A percentile compares a stretch with the other conserved stretches of the same genome.
Conservation (phyloP, 2,113 vertebrate genomes). For the Engystomops pustulosus region DNA sequence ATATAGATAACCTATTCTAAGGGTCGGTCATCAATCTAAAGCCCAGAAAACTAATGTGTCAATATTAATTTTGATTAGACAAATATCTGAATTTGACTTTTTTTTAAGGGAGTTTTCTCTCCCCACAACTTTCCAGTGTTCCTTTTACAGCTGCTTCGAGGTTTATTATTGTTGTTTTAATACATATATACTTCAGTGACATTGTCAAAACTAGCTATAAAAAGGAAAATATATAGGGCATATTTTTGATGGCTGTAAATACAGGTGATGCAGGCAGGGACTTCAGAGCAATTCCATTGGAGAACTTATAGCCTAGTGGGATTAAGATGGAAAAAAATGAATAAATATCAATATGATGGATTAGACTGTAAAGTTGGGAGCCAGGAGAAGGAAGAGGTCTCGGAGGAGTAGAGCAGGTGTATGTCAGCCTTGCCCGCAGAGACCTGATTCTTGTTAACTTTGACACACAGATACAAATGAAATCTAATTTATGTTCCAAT, state of each 20-base stretch:
- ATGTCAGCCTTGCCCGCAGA: slow-evolving; percentile 23
- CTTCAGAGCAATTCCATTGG: neutral
- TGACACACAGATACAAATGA: slow-evolving; percentile 54
- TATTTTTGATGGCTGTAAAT: slow-evolving; percentile 34
- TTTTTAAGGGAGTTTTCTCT: neutral
- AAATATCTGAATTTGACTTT: neutral
- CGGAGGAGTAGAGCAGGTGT: slow-evolving; percentile 33
- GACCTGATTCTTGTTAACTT: slow-evolving; percentile 33
- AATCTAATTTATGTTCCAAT: slow-evolving; percentile 58
- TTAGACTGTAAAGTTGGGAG: slow-evolving; percentile 26
- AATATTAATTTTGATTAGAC: no score
- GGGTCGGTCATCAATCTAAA: no score
- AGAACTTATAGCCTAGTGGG: slow-evolving; percentile 36
- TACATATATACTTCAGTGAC: slow-evolving; percentile 36
- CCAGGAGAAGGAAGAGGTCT: slow-evolving; percentile 31
- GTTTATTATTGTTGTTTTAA: slow-evolving; percentile 35
- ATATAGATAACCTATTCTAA: no score
- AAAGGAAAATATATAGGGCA: slow-evolving; percentile 28
- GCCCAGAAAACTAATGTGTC: no score
- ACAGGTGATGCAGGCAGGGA: slow-evolving; percentile 36
- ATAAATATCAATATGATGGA: slow-evolving; percentile 43
- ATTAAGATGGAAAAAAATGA: slow-evolving; percentile 11
- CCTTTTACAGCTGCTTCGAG: neutral
- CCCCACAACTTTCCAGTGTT: neutral
- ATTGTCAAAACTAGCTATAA: slow-evolving; percentile 44